These are phyloP conservation scores for Morinoia aosen DNA, from an alignment of 2,888 invertebrate species.

Conservation along the genomic window DNA sequence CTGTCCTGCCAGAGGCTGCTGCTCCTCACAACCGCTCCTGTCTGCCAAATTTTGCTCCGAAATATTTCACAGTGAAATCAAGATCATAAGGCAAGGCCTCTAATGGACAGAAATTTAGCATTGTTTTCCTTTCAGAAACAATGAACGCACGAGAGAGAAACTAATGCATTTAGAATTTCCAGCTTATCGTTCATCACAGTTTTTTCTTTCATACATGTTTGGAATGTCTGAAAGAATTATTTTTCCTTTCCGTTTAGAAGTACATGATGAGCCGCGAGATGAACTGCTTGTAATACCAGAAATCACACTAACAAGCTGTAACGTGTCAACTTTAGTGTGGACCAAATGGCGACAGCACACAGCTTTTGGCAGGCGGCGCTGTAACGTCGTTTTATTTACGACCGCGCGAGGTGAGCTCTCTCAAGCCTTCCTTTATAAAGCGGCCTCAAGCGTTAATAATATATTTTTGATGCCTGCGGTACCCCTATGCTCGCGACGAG, in stretches of 20 bases:
- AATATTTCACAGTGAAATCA: background rate
- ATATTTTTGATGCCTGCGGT: background rate
- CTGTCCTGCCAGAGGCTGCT: background rate
- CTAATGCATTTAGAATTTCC: background rate
- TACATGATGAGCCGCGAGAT: background rate
- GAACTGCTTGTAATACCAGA: background rate
- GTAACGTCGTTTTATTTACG: slow-evolving; percentile 10
- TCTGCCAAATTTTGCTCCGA: background rate
- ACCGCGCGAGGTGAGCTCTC: slow-evolving; percentile 1
- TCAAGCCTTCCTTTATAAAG: slow-evolving; percentile 17
- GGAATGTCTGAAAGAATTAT: background rate
- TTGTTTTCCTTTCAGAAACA: background rate
- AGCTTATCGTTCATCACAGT: background rate
- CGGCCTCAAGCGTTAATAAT: background rate
- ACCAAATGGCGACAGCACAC: background rate
- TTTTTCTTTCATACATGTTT: background rate
- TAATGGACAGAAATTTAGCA: background rate
- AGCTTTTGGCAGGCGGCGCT: background rate
- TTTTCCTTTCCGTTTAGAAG: background rate
- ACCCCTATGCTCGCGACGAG: background rate
- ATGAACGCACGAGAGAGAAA: background rate
- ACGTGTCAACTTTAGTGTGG: background rate
- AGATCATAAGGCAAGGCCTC: background rate
- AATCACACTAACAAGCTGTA: background rate
- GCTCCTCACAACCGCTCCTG: background rate